Conservation (phyloP, 2,888 invertebrate species). For the Abscondita cerata region DNA sequence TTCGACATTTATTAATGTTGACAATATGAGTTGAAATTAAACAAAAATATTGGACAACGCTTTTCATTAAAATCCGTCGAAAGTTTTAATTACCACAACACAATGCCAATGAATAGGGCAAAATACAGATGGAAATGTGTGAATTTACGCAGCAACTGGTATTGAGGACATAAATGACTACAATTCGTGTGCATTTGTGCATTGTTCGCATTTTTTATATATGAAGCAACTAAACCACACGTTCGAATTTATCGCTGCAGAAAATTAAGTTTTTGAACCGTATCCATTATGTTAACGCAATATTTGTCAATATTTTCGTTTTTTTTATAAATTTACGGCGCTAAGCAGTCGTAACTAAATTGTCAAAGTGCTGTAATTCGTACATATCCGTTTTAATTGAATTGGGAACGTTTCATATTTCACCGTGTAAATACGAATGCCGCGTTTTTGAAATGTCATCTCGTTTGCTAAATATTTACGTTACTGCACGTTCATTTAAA, state of each 20-base stretch:
- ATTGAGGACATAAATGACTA: constrained; percentile 18
- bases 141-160: constrained; percentile 27
- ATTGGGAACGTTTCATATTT: too few species aligned
- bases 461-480: too few species aligned
- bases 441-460: too few species aligned
- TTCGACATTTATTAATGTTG: constrained; percentile 16
- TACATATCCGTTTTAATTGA: too few species aligned
- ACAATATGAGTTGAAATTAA: constrained; percentile 26
- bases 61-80: constrained; percentile 29
- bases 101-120: constrained; percentile 25
- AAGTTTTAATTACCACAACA: constrained; percentile 31
- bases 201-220: constrained; percentile 10
- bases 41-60: constrained; percentile 29
- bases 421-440: too few species aligned
- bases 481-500: too few species aligned
- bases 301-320: background rate
- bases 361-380: too few species aligned
- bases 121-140: constrained; percentile 24
- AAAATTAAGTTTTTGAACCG: constrained; percentile 6
- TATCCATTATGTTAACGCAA: constrained; percentile 3
- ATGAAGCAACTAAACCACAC: constrained; percentile 9
- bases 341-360: too few species aligned
- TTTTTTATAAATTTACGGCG: background rate
- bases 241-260: constrained; percentile 10
- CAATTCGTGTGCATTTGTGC: constrained; percentile 14